Base-by-base conservation (phyloP, 1,140 invertebrate species). In the Muscidifurax raptorellus region DNA sequence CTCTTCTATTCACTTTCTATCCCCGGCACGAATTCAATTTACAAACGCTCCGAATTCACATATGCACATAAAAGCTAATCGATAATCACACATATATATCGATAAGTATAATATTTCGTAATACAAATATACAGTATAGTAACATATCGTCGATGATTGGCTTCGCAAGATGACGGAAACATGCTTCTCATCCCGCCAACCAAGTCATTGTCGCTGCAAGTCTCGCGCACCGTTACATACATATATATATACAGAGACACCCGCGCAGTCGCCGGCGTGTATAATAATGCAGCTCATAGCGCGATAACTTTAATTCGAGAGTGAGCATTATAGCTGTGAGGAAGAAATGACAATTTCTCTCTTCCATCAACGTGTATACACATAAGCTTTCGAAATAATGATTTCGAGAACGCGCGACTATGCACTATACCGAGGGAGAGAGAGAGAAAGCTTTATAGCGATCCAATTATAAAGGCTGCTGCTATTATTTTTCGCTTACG, bases 381-480 rank as follows among this genome's bases (percentile, higher is more conserved):
- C 25, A 0, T 25, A 4, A 7, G 12, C 86, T 80, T 82, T 75
- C 80, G 86, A 84, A 82, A 71, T 82, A 59, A 59, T 59, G n/a
- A 59, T 59, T n/a, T 22, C 52, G 76, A 71, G 72, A 40, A 71
- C 78, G 18, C 86, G 52, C 44, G 5, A 13, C 44, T 22, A 18
- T 22, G 52, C 15, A 36, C 36, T 10, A 40, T 9, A 40, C 36
- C 36, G 0, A 9, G 7, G 7, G 18, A 5, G 18, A 7, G 52
- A 59, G 18, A n/a, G 1, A 59, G 3, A 59, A 22, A 59, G 52
- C 18, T 3, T 5, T 18, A n/a, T 18, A 59, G 52, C 52, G 72
- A 78, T 86, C 82, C 85, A 78, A 76, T 86, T 84, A 84, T 80
- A 72, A 75, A 52, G 36, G 72, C 44, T 40, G 36, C 44, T 52